Evolutionary conservation across 2,888 invertebrate genomes (phyloP), one percentile per base, ranked within the genome.

Genomic region (Parthenolecanium corni): DNA sequence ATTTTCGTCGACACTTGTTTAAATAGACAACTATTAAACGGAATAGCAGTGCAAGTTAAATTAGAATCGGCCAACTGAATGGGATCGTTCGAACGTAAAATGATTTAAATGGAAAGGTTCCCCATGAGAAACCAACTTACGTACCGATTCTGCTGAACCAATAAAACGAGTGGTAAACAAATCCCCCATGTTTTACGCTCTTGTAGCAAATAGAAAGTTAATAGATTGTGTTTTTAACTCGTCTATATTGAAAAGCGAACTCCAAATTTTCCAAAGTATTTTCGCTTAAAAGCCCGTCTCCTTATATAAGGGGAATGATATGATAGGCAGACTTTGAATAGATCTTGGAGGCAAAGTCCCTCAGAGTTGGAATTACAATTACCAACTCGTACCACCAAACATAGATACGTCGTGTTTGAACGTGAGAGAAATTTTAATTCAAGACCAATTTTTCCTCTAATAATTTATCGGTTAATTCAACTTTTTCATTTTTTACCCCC

Each of bases 31-130:
- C 40, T 56, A 56, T 38, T 56, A n/a, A 18, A 18, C 16, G 24
- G 23, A 56, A 40, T 23, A 56, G 54, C 54, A 56, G 20, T 23
- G 23, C 40, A 40, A 56, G 42, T 56, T 56, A 40, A 56, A 56
- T 56, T 56, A 56, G 23, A 56, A 56, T 56, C 54, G 40, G 54
- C 40, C 25, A 56, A 56, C 16, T 56, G 54, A 56, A 56, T 56
- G 54, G 54, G 40, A 44, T 56, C 54, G 54, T 56, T 44, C 54
- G 24, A 14, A 56, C 23, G 54, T 38, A 56, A 56, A 56, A 56
- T 56, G 44, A 56, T 56, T 56, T 56, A 56, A 56, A 56, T 56
- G 54, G 54, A 56, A 56, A 56, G 54, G 54, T 56, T 56, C 54
- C 54, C 54, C 54, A 56, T 56, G 44, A 56, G 54, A 40, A 56